phyloP scores from a whole-genome alignment of 2,888 invertebrate species.

The Hyppa rectilinea region DNA sequence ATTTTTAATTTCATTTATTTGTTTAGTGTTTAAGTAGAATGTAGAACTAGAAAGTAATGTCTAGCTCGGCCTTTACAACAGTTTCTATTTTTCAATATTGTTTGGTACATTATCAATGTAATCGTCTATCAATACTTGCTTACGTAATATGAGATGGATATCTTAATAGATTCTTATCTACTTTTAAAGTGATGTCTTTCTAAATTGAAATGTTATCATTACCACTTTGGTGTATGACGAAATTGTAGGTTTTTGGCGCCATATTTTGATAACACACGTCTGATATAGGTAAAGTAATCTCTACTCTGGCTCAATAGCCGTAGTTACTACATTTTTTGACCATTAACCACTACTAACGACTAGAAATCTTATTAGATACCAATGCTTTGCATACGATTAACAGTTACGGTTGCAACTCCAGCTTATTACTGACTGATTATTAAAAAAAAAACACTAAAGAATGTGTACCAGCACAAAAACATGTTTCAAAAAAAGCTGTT shows the following conservation, averaged over 20 bases:
- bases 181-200: constrained; percentile 24
- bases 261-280: constrained; percentile 5
- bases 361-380: neutral
- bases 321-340: neutral
- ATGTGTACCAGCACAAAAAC: no score
- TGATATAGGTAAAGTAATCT: neutral
- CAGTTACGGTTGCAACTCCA: neutral
- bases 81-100: neutral
- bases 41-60: neutral
- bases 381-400: neutral
- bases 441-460: no score
- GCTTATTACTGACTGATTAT: neutral
- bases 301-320: neutral
- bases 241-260: constrained; percentile 35
- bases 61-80: neutral
- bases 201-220: constrained; percentile 36
- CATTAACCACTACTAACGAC: no score
- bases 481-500: no score
- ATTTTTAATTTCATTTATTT: neutral
- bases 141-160: constrained; percentile 25
- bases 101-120: neutral
- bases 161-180: constrained; percentile 30
- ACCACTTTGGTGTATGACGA: constrained; percentile 26
- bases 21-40: neutral
- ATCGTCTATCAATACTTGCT: constrained; percentile 10